Base-by-base conservation (phyloP, 2,888 invertebrate species). In the Patella depressa region DNA sequence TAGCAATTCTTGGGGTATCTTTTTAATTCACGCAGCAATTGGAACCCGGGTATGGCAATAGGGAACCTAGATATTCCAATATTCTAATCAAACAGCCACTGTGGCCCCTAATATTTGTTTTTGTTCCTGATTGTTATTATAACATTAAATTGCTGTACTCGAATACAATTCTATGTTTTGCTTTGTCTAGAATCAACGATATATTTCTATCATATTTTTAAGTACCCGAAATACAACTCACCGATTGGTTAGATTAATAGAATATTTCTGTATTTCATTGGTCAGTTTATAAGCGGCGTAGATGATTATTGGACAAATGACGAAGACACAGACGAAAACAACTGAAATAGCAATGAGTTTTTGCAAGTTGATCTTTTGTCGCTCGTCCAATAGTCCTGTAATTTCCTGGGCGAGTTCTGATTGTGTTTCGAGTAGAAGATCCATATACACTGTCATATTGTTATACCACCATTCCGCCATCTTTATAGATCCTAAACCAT, bases 241-340 rank as follows among this genome's bases (percentile, higher is more conserved):
- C 88, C 87, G 84, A 77, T 86, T 83, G 5, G 86, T 85, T 53
- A 88, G 83, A 14, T 85, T 83, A 53, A 86, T 78, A 55, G 88
- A 88, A 75, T 86, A 88, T 70, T 79, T 82, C 80, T 88, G 87
- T 45, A 87, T 87, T 72, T 85, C 84, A 12, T 84, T 84, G 0
- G 87, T 88, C 53, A 88, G 80, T 17, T 83, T 83, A 79, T 87
- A 87, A 57, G 87, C 87, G 17, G 85, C 85, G 74, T 85, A 85
- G 17, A 88, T 81, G 54, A 88, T 87, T 71, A 86, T 76, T 1
- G 87, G 87, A 75, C 84, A 87, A 12, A 86, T 80, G 53, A 85
- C 82, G n/a, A 87, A 76, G 54, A 87, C 86, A 11, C 83, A 81
- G 4, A 82, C 83, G 57, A 87, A 84, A 72, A 88, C 82, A 54